Conservation (phyloP, 1,140 invertebrate species). For the Caenorhabditis remanei region DNA sequence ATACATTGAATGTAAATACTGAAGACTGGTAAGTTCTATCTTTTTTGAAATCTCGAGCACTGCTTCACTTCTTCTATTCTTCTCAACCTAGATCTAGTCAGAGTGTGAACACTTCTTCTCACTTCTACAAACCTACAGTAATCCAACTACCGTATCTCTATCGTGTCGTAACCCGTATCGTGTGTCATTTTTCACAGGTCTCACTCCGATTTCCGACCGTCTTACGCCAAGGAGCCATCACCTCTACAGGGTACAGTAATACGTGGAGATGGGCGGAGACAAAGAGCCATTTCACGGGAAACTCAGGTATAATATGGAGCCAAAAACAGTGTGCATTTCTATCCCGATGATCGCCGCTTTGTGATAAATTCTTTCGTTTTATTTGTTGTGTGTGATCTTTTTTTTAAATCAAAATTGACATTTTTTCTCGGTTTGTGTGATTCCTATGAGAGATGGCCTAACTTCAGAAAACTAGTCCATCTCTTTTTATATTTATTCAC, state of each 20-base stretch:
- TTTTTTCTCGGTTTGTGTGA: too few relatives aligned
- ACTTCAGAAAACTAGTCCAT: neutral
- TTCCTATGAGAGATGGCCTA: neutral
- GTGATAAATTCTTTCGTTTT: neutral
- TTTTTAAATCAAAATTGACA: neutral
- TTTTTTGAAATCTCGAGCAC: neutral
- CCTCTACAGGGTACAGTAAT: constrained; percentile 49
- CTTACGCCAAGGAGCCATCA: constrained; percentile 29
- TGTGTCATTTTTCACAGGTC: constrained; percentile 38
- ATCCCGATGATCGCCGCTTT: constrained; percentile 8
- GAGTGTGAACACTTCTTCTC: too few relatives aligned
- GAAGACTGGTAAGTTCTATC: constrained; percentile 26
- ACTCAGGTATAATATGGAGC: constrained; percentile 22
- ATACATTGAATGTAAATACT: constrained; percentile 41
- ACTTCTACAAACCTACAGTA: neutral
- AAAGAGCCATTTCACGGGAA: neutral
- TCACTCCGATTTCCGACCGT: neutral
- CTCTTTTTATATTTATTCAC: neutral
- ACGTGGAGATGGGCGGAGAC: constrained; percentile 35
- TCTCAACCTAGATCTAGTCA: too few relatives aligned
- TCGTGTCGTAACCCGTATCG: neutral
- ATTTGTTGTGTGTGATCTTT: neutral
- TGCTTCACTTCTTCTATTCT: neutral
- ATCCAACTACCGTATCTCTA: neutral
- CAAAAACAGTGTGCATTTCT: neutral